Percentiles rank a stretch among this genome's conserved stretches.
These are phyloP conservation scores for Bombus breviceps DNA, from an alignment of 1,140 invertebrate species.

Conservation along the genomic window DNA sequence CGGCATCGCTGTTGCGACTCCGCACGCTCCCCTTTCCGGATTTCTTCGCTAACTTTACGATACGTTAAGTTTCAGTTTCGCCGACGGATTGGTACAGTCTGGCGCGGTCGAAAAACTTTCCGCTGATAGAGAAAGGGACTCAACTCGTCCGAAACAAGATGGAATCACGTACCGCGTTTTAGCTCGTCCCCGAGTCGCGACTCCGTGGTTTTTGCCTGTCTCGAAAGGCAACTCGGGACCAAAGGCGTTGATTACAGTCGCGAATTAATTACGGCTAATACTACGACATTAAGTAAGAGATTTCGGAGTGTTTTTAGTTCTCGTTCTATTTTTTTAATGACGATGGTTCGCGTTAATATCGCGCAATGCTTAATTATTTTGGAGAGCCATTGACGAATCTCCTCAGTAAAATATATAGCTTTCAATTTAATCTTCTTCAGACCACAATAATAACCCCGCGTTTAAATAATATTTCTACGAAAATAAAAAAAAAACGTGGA, in stretches of 20 bases:
- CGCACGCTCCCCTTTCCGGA: slow-evolving; percentile 9
- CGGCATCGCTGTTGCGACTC: neutral
- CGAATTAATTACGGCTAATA: neutral
- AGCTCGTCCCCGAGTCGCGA: neutral
- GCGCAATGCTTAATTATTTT: neutral
- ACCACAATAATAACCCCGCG: neutral
- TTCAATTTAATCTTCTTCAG: neutral
- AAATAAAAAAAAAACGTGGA: neutral
- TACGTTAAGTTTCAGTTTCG: slow-evolving; percentile 56
- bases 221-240: neutral
- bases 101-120: slow-evolving; percentile 26
- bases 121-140: slow-evolving; percentile 5
- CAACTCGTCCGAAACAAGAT: slow-evolving; percentile 26
- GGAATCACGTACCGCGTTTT: slow-evolving; percentile 37
- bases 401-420: neutral
- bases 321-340: neutral
- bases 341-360: neutral
- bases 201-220: neutral
- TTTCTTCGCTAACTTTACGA: slow-evolving; percentile 49
- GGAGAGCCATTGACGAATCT: neutral
- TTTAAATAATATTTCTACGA: neutral
- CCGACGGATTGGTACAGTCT: slow-evolving; percentile 2
- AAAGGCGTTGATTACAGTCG: neutral
- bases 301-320: too few relatives aligned
- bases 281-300: neutral